phyloP scores from a whole-genome alignment of 2,797 vertebrate species.

The Onychomys arenicola region DNA sequence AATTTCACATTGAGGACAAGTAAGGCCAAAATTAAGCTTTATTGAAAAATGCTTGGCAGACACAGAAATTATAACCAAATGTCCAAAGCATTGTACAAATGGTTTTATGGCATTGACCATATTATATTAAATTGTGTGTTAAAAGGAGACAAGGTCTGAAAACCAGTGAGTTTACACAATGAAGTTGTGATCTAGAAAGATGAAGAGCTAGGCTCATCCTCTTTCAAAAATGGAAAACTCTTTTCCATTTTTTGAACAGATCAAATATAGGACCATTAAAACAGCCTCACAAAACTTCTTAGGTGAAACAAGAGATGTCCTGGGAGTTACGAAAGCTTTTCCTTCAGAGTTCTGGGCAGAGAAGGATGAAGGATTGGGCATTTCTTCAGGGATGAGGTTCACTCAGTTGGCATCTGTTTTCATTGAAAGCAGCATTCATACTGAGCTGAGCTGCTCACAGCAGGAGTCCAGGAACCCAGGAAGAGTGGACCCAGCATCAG shows the following conservation, averaged over 20 bases:
- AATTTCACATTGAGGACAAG: conserved; percentile 69
- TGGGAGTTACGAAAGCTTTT: background rate
- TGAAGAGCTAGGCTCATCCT: background rate
- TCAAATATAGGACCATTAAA: background rate
- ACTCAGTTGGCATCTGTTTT: background rate
- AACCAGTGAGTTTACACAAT: conserved; percentile 7
- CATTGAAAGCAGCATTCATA: background rate
- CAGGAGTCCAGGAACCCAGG: background rate
- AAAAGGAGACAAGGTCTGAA: background rate
- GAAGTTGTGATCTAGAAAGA: conserved; percentile 22
- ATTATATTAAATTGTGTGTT: conserved; percentile 51
- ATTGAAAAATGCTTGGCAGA: conserved; percentile 79
- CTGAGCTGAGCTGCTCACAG: background rate
- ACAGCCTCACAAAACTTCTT: background rate
- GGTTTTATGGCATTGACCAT: conserved; percentile 30
- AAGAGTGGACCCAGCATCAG: too few species aligned
- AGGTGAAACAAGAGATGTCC: background rate
- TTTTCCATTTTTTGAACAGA: background rate
- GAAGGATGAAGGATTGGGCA: background rate
- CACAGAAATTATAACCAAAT: conserved; percentile 79
- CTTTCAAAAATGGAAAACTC: conserved; percentile 38
- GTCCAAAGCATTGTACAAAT: conserved; percentile 50
- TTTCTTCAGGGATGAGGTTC: background rate
- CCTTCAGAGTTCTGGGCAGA: background rate
- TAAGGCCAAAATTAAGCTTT: conserved; percentile 73